phyloP scores from a whole-genome alignment of 2,888 invertebrate genomes.

The Listrodromus nycthemerus region DNA sequence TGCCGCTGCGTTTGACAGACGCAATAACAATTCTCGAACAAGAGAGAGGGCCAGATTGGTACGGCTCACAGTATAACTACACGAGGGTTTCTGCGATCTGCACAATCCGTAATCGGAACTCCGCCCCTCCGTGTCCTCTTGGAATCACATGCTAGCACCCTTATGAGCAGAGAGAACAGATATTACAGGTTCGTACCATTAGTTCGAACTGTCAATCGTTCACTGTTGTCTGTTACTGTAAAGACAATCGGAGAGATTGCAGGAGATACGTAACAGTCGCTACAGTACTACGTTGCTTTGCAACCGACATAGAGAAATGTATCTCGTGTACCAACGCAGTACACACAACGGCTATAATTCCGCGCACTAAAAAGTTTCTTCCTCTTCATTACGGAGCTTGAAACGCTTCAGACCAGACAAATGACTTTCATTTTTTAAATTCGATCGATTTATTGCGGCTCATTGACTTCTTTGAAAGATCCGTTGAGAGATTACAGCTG shows the following conservation, averaged over 20 bases:
- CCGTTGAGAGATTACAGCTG: too few relatives aligned
- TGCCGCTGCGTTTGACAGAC: constrained; percentile 2
- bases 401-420: too few relatives aligned
- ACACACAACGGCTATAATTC: too few relatives aligned
- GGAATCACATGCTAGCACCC: constrained; percentile 1
- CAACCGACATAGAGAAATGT: constrained; percentile 54
- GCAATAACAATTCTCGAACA: constrained; percentile 28
- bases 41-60: neutral
- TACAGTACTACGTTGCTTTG: constrained; percentile 2
- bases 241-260: constrained; percentile 46
- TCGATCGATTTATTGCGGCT: too few relatives aligned
- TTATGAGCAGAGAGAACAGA: neutral
- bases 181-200: neutral
- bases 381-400: too few relatives aligned
- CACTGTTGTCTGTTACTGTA: constrained; percentile 18
- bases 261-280: constrained; percentile 44
- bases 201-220: neutral
- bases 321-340: constrained; percentile 34
- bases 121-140: constrained; percentile 17
- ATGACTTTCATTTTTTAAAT: too few relatives aligned
- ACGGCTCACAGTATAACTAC: constrained; percentile 10
- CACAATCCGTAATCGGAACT: constrained; percentile 13
- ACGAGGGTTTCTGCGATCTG: neutral
- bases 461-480: too few relatives aligned
- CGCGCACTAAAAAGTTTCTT: too few relatives aligned